Conservation (phyloP, 2,888 invertebrate genomes). For the Trichogramma evanescens region DNA sequence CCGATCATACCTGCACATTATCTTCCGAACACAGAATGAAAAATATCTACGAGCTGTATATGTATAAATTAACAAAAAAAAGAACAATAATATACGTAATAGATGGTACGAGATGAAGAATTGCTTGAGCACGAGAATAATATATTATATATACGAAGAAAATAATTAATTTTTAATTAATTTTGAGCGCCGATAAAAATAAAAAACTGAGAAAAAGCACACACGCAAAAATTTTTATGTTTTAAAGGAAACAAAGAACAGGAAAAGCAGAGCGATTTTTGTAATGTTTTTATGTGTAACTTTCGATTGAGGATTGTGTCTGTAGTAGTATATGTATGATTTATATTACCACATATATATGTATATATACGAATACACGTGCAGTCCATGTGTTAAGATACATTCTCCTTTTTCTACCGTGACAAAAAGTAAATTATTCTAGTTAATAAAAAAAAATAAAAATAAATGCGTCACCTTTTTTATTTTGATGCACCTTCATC, state of each 20-base stretch:
- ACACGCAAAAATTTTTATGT: conserved; percentile 28
- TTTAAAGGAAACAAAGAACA: too few relatives aligned
- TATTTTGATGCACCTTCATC: too few relatives aligned
- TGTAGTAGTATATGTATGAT: conserved; percentile 35
- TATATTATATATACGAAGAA: conserved; percentile 12
- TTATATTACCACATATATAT: conserved; percentile 11
- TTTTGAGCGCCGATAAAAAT: conserved; percentile 1
- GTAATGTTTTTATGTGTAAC: conserved; percentile 45
- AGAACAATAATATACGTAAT: conserved; percentile 13
- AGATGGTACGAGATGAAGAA: conserved; percentile 18
- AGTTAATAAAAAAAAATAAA: conserved; percentile 42
- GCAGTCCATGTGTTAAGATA: conserved; percentile 47
- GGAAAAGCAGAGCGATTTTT: conserved; percentile 36
- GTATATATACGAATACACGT: conserved; percentile 44
- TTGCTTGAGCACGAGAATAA: conserved; percentile 14
- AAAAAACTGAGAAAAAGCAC: conserved; percentile 19
- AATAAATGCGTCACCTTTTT: not conserved
- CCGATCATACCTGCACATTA: conserved; percentile 7
- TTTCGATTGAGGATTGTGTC: conserved; percentile 45
- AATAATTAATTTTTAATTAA: conserved; percentile 8
- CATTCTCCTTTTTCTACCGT: conserved; percentile 48
- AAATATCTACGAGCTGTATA: conserved; percentile 16
- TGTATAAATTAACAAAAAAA: conserved; percentile 14
- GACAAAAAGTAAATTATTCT: conserved; percentile 48
- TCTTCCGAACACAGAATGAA: not conserved